These are phyloP conservation scores for Agonopterix arenella DNA, from an alignment of 2,888 invertebrate species.

Conservation along the genomic window DNA sequence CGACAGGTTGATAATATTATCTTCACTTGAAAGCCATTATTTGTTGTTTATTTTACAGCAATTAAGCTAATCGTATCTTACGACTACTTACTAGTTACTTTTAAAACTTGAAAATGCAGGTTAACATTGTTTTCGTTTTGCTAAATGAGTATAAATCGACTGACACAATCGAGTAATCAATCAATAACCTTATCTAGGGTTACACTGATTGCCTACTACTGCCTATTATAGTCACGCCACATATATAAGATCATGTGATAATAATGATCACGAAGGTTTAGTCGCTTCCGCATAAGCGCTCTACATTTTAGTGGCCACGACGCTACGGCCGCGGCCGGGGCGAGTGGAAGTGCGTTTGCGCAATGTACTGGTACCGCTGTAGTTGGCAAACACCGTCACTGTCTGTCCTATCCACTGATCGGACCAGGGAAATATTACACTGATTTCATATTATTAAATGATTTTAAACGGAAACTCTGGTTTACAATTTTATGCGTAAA, in stretches of 20 bases:
- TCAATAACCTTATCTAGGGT: too few relatives aligned
- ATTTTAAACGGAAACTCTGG: neutral
- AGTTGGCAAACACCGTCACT: constrained; percentile 17
- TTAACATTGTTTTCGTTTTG: too few relatives aligned
- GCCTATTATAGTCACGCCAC: too few relatives aligned
- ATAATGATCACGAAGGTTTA: neutral
- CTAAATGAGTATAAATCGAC: too few relatives aligned
- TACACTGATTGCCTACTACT: too few relatives aligned
- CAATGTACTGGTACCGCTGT: constrained; percentile 16
- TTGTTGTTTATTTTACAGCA: too few relatives aligned
- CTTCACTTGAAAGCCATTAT: too few relatives aligned
- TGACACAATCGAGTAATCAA: too few relatives aligned
- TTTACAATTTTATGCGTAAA: neutral
- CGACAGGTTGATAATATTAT: too few relatives aligned
- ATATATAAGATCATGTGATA: neutral
- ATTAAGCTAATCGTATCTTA: too few relatives aligned
- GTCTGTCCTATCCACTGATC: constrained; percentile 16
- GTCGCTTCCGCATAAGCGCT: constrained; percentile 28
- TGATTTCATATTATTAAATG: constrained; percentile 6
- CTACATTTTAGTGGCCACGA: constrained; percentile 32
- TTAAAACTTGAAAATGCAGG: too few relatives aligned
- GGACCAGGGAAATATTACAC: constrained; percentile 10
- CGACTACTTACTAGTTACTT: too few relatives aligned
- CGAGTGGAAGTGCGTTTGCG: constrained; percentile 26
- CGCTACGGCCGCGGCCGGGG: constrained; percentile 11